A percentile compares a stretch with the other conserved stretches of the same genome.
Conservation (phyloP, 2,888 invertebrate species). For the Liodrosophila aerea region DNA sequence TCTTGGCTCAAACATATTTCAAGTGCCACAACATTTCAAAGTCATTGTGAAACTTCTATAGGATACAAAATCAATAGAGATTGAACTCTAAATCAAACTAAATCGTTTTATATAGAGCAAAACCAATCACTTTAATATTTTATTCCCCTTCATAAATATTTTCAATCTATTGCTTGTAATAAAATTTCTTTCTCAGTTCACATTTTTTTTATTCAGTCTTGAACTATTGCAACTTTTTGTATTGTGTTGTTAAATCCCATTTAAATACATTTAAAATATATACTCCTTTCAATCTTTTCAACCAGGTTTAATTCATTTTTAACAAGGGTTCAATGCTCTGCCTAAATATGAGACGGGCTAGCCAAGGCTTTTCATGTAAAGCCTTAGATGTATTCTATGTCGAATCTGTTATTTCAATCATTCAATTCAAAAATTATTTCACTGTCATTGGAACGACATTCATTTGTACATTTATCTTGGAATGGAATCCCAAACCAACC, state of each 20-base stretch:
- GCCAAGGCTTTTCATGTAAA: background rate
- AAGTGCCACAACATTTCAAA: conserved; percentile 1
- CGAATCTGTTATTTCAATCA: conserved; percentile 38
- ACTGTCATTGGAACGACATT: conserved; percentile 22
- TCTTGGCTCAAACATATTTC: background rate
- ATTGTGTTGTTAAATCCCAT: no score
- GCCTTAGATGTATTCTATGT: conserved; percentile 7
- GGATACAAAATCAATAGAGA: conserved; percentile 34
- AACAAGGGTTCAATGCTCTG: background rate
- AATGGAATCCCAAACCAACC: conserved; percentile 14
- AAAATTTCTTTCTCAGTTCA: no score
- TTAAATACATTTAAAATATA: no score
- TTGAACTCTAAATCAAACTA: no score
- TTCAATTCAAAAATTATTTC: conserved; percentile 33
- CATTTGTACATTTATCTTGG: conserved; percentile 26
- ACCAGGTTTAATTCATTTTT: background rate
- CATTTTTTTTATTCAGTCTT: no score
- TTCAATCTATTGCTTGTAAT: no score
- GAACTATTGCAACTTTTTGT: no score
- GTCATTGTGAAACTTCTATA: conserved; percentile 1
- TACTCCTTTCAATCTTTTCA: background rate
- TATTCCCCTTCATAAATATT: no score
- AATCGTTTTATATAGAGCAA: no score
- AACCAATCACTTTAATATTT: no score
- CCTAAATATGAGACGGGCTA: background rate